Conservation (phyloP, 1,140 invertebrate genomes). For the Caenorhabditis remanei region DNA sequence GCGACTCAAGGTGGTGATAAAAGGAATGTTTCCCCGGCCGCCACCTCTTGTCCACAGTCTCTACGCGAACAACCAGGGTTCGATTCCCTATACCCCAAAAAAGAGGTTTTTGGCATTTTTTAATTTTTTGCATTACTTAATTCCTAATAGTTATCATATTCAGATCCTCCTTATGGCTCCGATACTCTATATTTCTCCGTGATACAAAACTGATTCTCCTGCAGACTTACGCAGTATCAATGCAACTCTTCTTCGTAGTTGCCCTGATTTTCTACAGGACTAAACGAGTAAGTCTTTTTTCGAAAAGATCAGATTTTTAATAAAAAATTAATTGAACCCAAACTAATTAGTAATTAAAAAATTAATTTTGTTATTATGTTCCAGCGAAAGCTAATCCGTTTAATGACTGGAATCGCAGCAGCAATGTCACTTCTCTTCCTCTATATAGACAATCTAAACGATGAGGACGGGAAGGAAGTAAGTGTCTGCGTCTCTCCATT, state of each 20-base stretch:
- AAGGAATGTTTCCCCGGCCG: too few relatives aligned
- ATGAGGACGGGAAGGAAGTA: conserved; percentile 67
- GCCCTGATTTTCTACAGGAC: conserved; percentile 71
- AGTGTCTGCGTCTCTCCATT: conserved; percentile 21
- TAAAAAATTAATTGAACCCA: not conserved
- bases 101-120: too few relatives aligned
- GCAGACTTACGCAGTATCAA: conserved; percentile 73
- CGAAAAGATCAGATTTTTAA: too few relatives aligned
- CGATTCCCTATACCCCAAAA: too few relatives aligned
- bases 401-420: conserved; percentile 55
- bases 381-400: conserved; percentile 63
- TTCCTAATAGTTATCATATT: not conserved
- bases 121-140: too few relatives aligned
- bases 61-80: too few relatives aligned
- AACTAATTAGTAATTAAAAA: not conserved
- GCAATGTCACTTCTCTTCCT: conserved; percentile 61
- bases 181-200: conserved; percentile 74
- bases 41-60: too few relatives aligned
- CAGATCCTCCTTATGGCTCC: conserved; percentile 72
- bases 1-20: too few relatives aligned
- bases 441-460: conserved; percentile 59
- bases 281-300: conserved; percentile 71
- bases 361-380: not conserved
- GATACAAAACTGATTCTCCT: conserved; percentile 74
- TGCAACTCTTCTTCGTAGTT: conserved; percentile 73